These are phyloP conservation scores for Papilio dardanus DNA, from an alignment of 1,140 invertebrate genomes.

Conservation along the genomic window DNA sequence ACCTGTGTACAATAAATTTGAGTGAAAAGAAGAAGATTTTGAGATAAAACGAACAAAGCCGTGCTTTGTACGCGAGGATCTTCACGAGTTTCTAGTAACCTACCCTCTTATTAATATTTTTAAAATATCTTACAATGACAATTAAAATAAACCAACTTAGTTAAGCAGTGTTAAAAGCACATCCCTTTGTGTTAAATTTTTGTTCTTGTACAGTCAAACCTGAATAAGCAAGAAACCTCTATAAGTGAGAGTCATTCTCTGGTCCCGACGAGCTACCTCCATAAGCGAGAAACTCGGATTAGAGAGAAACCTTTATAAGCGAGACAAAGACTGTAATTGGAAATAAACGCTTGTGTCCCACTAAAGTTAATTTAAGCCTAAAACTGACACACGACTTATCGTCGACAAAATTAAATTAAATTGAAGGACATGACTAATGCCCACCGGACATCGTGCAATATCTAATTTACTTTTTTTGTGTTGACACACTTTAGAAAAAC, in stretches of 20 bases:
- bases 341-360: conserved; percentile 2
- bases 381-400: conserved; percentile 26
- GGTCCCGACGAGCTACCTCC: too few species aligned
- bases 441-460: conserved; percentile 12
- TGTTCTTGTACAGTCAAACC: too few species aligned
- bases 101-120: neutral
- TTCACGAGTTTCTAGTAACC: neutral
- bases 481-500: neutral
- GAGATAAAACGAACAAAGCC: neutral
- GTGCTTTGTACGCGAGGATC: neutral
- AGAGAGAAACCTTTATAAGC: too few species aligned
- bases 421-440: conserved; percentile 17
- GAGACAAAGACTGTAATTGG: neutral
- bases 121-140: too few species aligned
- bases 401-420: conserved; percentile 28
- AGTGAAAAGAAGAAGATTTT: neutral
- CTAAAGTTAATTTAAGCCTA: conserved; percentile 24
- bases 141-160: too few species aligned
- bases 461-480: conserved; percentile 27
- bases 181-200: too few species aligned
- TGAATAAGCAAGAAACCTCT: too few species aligned
- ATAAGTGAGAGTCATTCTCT: too few species aligned
- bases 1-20: neutral
- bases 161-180: too few species aligned
- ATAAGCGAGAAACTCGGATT: too few species aligned